These are phyloP conservation scores for Troilus luridus DNA, from an alignment of 2,888 invertebrate species.

Conservation along the genomic window DNA sequence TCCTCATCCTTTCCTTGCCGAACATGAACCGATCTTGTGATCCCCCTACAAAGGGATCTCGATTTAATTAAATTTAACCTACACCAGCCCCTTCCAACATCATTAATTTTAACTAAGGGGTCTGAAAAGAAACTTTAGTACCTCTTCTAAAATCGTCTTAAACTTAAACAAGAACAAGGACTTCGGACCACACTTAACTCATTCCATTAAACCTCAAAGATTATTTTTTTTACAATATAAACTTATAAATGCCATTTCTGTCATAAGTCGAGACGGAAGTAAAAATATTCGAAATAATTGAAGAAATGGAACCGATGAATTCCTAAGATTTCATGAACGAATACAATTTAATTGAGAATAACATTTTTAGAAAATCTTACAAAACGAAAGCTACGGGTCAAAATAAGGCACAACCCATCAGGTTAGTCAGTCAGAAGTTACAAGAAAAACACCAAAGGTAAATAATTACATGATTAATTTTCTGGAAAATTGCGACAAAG, in stretches of 20 bases:
- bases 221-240: not conserved
- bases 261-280: too few relatives aligned
- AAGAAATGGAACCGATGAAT: too few relatives aligned
- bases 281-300: too few relatives aligned
- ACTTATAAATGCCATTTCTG: not conserved
- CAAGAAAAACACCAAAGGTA: not conserved
- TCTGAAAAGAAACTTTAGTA: not conserved
- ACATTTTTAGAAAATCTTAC: not conserved
- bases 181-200: not conserved
- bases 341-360: not conserved
- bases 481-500: too few relatives aligned
- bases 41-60: not conserved
- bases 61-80: constrained; percentile 1
- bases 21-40: not conserved
- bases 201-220: not conserved
- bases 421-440: not conserved
- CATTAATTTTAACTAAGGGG: constrained; percentile 4
- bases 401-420: not conserved
- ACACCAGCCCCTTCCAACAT: not conserved
- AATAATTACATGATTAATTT: too few relatives aligned
- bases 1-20: not conserved
- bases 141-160: not conserved
- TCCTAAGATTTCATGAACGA: not conserved
- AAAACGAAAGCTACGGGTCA: not conserved
- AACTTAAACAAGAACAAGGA: not conserved